A percentile compares a stretch with the other conserved stretches of the same genome.
These are phyloP conservation scores for Rotaria socialis DNA, from an alignment of 2,888 invertebrate genomes.

Conservation along the genomic window DNA sequence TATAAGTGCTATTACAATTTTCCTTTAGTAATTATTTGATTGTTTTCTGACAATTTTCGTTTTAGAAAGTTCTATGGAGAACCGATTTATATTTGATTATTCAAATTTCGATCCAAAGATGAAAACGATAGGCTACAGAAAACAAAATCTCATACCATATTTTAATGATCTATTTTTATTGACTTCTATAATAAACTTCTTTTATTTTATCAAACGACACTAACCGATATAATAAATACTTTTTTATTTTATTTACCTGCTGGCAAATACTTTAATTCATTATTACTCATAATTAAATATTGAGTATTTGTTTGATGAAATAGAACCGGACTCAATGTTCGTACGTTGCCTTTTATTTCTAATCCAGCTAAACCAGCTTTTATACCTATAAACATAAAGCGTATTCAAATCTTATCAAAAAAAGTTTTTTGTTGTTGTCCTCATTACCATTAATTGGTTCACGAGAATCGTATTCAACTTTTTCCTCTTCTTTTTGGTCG, in stretches of 20 bases:
- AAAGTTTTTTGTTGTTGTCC: background rate
- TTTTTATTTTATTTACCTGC: background rate
- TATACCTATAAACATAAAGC: background rate
- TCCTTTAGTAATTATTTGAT: too few species aligned
- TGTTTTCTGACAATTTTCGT: too few species aligned
- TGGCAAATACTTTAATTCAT: slow-evolving; percentile 18
- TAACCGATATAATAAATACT: too few species aligned
- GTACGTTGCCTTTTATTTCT: slow-evolving; percentile 11
- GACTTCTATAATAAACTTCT: too few species aligned
- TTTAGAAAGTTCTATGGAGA: too few species aligned
- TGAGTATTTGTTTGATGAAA: background rate
- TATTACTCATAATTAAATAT: slow-evolving; percentile 12
- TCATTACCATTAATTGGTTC: background rate
- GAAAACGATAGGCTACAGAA: too few species aligned
- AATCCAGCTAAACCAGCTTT: background rate
- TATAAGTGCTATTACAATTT: too few species aligned
- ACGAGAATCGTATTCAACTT: background rate
- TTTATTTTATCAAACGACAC: too few species aligned
- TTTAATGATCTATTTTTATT: too few species aligned
- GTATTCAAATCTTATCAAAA: background rate
- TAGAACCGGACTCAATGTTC: background rate
- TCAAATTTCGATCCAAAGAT: too few species aligned
- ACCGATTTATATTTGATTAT: too few species aligned
- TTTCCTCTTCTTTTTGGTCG: background rate
- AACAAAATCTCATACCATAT: too few species aligned